Base-by-base conservation (phyloP, 1,140 invertebrate genomes). In the Drosophila murphyi region DNA sequence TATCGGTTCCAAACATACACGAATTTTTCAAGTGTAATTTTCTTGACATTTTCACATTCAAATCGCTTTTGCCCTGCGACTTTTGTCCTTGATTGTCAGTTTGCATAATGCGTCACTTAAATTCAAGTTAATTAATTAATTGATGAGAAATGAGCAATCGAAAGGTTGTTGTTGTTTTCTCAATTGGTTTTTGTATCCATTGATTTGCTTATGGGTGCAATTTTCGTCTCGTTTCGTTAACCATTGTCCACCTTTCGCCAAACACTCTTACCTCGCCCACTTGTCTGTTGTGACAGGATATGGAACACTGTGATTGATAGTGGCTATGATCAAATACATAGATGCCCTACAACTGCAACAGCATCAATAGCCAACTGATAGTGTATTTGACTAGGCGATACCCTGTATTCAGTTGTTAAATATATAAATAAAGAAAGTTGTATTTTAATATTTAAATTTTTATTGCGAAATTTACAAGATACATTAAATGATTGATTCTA, bases 161-260 rank as follows among this genome's bases (percentile, higher is more conserved):
- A 69, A 54, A 8, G 8, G 3, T 3, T n/a, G 6, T 47, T 45
- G 60, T 51, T 34, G 48, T 59, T 5, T 51, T 59, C 41, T 48
- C 55, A 52, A 72, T 68, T 60, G 56, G 60, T 55, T 73, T 47
- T 68, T 68, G 48, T 63, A 59, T 64, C 74, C 8, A 41, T 68
- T 67, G 61, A 67, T 61, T 70, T 65, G 78, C 78, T 71, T 82
- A 78, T 87, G 78, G 78, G 54, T 76, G 78, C 78, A 73, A 73
- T 68, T 82, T 81, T 76, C 52, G 71, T 79, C 79, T 20, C 20
- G 20, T 20, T 20, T 20, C 20, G 20, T 20, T 20, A 20, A 20
- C 20, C 20, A 20, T 20, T 20, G 20, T 20, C 20, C 20, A 20
- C 20, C 20, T 20, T 20, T 20, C 1, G 20, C 20, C 20, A 20